A percentile compares a stretch with the other conserved stretches of the same genome.
Conservation (phyloP, 2,113 vertebrate genomes). For the Anser cygnoides region DNA sequence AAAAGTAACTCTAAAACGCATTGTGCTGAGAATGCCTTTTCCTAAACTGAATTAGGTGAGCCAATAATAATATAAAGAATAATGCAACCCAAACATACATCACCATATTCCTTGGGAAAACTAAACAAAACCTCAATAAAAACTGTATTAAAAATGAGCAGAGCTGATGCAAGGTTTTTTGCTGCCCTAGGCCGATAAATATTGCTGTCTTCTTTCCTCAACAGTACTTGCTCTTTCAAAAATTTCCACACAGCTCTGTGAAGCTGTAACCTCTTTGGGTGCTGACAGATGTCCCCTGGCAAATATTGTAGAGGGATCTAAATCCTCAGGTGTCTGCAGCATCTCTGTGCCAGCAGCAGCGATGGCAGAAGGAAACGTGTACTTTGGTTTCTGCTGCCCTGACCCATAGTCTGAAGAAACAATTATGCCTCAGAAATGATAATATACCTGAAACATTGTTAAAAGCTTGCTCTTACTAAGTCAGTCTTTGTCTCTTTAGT, state of each 20-base stretch:
- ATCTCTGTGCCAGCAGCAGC: background rate
- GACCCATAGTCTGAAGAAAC: background rate
- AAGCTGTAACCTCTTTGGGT: slow-evolving; percentile 23
- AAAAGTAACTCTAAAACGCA: slow-evolving; percentile 7
- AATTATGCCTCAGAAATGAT: background rate
- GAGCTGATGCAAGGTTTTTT: slow-evolving; percentile 22
- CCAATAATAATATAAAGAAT: background rate
- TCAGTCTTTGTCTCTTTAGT: background rate
- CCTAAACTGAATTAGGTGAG: background rate
- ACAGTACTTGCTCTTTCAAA: background rate
- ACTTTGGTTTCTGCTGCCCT: background rate
- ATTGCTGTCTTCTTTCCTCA: slow-evolving; percentile 15
- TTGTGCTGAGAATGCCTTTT: background rate
- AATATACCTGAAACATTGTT: background rate
- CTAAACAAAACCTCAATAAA: background rate
- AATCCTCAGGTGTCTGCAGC: background rate
- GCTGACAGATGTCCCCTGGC: background rate
- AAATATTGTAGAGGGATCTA: background rate
- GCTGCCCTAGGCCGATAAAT: slow-evolving; percentile 16
- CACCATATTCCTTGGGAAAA: background rate
- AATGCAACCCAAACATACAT: background rate
- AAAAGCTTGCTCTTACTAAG: background rate
- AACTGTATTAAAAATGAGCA: background rate
- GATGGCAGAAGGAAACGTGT: background rate
- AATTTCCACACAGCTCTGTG: slow-evolving; percentile 18